Evolutionary conservation across 1,140 invertebrate species (phyloP), one percentile per base, ranked within the genome.

Genomic region (Drosophila arawakana): DNA sequence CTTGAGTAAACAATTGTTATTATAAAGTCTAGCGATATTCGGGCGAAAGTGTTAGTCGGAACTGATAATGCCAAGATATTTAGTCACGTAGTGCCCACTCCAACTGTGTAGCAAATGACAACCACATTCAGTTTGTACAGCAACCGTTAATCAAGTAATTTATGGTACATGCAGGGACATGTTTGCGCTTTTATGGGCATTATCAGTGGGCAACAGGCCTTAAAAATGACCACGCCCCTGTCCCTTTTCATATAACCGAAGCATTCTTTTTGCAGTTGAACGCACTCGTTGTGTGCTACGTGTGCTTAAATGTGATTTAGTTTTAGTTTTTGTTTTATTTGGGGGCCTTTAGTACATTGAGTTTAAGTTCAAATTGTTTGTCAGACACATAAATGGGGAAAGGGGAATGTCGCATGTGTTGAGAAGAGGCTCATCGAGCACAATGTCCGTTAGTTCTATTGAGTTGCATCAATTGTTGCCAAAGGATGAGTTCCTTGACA

Each of bases 101-200:
- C 37, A 43, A 37, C 18, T 8, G n/a, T 2, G 47, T n/a, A 52
- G 50, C 50, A 52, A 18, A 9, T 41, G 8, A 11, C 39, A 47
- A 7, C 34, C 25, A 11, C 50, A 3, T 43, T 13, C 10, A 3
- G 5, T 43, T 43, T 6, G 39, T 55, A 37, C n/a, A 8, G 46
- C 37, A 13, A 8, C 54, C 43, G 50, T 78, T 78, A 80, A 76
- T 79, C 73, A 79, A 73, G 68, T 80, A 72, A 76, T 74, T 79
- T 76, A 79, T 67, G 67, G 34, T 10, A 57, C 25, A 30, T 43
- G 54, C 41, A 46, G 46, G 59, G 44, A 46, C 65, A 69, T 61
- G 50, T 63, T 55, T 60, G 46, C 49, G 18, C 62, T 72, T 71
- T 63, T 46, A 75, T 78, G 65, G 34, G 11, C 66, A 70, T 75